Base-by-base conservation (phyloP, 2,797 vertebrate genomes). In the Esox masquinongy region DNA sequence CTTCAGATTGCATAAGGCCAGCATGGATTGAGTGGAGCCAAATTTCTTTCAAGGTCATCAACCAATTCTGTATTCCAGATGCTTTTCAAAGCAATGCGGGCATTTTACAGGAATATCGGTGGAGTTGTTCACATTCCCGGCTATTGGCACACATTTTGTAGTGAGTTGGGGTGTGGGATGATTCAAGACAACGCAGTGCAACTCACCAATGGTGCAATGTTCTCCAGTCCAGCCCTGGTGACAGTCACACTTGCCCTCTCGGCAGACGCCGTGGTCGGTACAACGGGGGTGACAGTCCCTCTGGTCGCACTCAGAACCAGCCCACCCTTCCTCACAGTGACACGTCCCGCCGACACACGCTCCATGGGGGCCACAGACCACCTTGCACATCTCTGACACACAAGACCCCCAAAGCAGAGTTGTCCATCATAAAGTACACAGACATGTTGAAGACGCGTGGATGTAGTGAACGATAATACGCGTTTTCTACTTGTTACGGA, bases 161-260 rank as follows among this genome's bases (percentile, higher is more conserved):
- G 8, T 59, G 53, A 59, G 1, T 61, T 17, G 19, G 56, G 22
- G 7, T 61, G 22, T 8, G 22, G 56, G 22, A 61, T 17, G 19
- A 24, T 24, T 24, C 22, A 12, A 12, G 3, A 14, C 9, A 61
- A 12, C 16, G 22, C 56, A 24, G 56, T 14, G 14, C 9, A 4
- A 82, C 97, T 95, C 95, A 99, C 98, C 97, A 75, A 99, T 99
- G 80, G 97, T 98, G 83, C 98, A 99, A 93, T 98, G 97, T 86
- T 99, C 98, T 53, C 98, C 98, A 0, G 96, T 99, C 98, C 98
- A 99, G 81, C 98, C 98, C 89, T 98, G 98, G 93, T 94, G 97
- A 85, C 98, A 99, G 88, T 99, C 97, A 56, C 98, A 99, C 89
- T 97, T 98, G 87, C 97, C 97, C 5, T 99, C 97, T 74, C 95